Base-by-base conservation (phyloP, 2,113 vertebrate species). In the Neoarius graeffei region DNA sequence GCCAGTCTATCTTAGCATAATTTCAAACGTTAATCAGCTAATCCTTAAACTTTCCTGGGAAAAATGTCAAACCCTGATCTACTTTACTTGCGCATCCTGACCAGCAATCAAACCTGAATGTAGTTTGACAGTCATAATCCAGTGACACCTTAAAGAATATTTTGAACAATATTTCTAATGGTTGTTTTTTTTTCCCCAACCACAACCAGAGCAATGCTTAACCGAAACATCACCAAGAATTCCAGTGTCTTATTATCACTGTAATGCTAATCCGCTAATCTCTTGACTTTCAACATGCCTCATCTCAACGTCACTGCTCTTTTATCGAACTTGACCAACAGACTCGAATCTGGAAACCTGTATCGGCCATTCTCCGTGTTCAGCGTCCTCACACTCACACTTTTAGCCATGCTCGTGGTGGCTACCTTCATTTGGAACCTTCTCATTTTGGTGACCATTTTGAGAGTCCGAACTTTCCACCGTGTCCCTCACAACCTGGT, bases 361-460 rank as follows among this genome's bases (percentile, higher is more conserved):
- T 93, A 93, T 85, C 88, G 93, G 4, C 95, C 93, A 0, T 96
- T 98, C 1, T 97, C 97, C 0, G 93, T 98, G 42, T 97, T 98
- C 93, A 95, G 96, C 1, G 96, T 97, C 60, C 94, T 98, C 30
- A 94, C 96, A 0, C 95, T 99, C 27, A 96, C 96, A 3, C 88
- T 99, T 66, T 89, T 99, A 90, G 97, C 96, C 52, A 95, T 97
- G 94, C 93, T 99, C 91, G 97, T 95, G 84, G 94, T 95, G 42
- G 97, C 98, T 85, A 99, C 98, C 0, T 98, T 99, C 20, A 92
- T 98, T 66, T 98, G 98, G 98, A 99, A 99, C 91, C 89, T 98
- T 74, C 91, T 99, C 89, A 97, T 99, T 23, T 94, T 99, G 91
- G 95, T 97, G 62, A 98, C 98, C 91, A 99, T 99, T 81, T 91